A percentile compares a stretch with the other conserved stretches of the same genome.
Conservation (phyloP, 2,797 vertebrate genomes). For the Epinephelus coioides region DNA sequence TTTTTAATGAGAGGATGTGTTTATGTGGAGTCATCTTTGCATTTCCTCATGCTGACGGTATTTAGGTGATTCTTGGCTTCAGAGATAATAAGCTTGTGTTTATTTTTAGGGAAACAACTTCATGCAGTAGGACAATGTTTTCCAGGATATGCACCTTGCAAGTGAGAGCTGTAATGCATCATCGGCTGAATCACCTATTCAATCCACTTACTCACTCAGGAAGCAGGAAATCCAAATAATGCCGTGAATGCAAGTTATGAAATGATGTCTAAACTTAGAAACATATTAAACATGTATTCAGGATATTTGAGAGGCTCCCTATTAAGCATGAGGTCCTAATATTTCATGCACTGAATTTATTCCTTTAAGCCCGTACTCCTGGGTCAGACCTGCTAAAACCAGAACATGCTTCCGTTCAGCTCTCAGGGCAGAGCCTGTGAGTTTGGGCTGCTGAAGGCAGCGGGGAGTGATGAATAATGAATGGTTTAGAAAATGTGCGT, state of each 20-base stretch:
- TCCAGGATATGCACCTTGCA: not conserved
- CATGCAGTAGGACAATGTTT: not conserved
- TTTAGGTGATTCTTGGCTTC: not conserved
- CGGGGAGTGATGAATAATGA: conserved; percentile 74
- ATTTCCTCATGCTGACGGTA: not conserved
- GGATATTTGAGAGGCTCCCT: conserved; percentile 30
- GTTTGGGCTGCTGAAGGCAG: conserved; percentile 59
- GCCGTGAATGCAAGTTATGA: conserved; percentile 23
- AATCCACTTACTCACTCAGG: not conserved
- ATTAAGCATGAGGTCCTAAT: conserved; percentile 3
- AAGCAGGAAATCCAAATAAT: conserved; percentile 23
- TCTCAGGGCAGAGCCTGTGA: conserved; percentile 32
- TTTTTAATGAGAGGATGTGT: not conserved
- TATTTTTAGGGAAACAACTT: conserved; percentile 3
- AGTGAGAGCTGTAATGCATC: conserved; percentile 15
- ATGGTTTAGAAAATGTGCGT: conserved; percentile 63
- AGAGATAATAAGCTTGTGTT: not conserved
- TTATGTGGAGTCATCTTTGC: not conserved
- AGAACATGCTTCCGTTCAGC: conserved; percentile 52
- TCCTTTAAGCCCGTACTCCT: conserved; percentile 30
- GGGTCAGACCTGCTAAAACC: conserved; percentile 36
- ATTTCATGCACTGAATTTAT: conserved; percentile 27
- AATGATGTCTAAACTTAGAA: conserved; percentile 42
- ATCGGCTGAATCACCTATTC: not conserved
- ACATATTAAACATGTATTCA: conserved; percentile 39